These are phyloP conservation scores for Sminthopsis crassicaudata DNA, from an alignment of 2,113 vertebrate species.

Conservation along the genomic window DNA sequence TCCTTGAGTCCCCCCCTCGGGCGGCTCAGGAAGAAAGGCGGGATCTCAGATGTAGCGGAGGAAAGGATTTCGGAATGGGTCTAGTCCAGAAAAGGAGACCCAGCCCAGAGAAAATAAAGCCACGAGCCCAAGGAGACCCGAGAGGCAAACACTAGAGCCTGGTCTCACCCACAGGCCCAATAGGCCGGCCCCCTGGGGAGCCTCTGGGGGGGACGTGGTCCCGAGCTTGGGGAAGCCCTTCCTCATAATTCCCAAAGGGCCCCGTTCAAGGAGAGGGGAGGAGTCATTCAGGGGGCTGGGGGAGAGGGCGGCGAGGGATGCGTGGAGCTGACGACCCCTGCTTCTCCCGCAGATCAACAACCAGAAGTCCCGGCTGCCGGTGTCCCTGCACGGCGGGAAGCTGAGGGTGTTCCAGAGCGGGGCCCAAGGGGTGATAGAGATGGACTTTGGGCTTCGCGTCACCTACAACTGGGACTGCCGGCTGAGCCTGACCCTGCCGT, in stretches of 20 bases:
- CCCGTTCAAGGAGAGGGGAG: not conserved
- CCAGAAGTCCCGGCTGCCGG: constrained; percentile 77
- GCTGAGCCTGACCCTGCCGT: constrained; percentile 73
- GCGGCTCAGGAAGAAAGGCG: no score
- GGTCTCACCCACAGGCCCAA: not conserved
- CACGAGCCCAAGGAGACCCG: not conserved
- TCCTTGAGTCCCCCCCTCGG: not conserved
- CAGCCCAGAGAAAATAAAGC: not conserved
- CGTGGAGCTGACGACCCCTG: not conserved
- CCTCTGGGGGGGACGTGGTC: not conserved
- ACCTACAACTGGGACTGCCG: constrained; percentile 80
- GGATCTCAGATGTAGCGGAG: not conserved
- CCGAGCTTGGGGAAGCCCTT: no score
- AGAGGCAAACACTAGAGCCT: no score
- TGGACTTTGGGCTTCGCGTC: constrained; percentile 78
- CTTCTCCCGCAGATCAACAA: constrained; percentile 77
- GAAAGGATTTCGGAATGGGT: not conserved
- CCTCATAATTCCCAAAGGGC: not conserved
- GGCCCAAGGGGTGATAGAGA: constrained; percentile 61
- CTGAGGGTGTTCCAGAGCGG: constrained; percentile 79
- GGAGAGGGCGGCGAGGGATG: not conserved
- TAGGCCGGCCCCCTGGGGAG: not conserved
- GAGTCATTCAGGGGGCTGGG: not conserved
- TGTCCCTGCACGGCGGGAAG: constrained; percentile 52
- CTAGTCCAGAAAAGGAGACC: not conserved